Base-by-base conservation (phyloP, 2,797 vertebrate genomes). In the Sphenopsis melanotis region DNA sequence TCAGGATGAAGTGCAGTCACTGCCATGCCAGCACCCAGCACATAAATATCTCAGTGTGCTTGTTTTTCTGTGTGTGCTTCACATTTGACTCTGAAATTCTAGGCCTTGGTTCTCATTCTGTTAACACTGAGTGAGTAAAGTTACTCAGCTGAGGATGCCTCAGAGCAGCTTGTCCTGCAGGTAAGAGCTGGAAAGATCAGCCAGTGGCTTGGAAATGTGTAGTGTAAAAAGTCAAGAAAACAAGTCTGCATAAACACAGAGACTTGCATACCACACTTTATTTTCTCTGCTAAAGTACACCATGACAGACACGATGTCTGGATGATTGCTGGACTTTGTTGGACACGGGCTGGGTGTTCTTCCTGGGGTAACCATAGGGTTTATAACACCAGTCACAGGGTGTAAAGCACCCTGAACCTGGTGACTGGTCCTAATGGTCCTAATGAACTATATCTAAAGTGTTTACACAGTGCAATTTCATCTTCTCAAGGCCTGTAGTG, bases 61-160 rank as follows among this genome's bases (percentile, higher is more conserved):
- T 86, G 59, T 66, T 96, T 94, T 85, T 37, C 56, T 42, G 26
- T 16, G 47, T 2, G 2, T 57, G 47, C n/a, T 64, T 91, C 60
- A 83, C 71, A 86, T 88, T 53, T 59, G 74, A 94, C 15, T n/a
- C 83, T 47, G 84, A 74, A 76, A 94, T 92, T 91, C 50, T 88
- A 94, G 50, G 66, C 55, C 12, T 90, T 3, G 4, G 6, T 90
- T 69, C 59, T 53, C 37, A 60, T 63, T 79, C 74, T 89, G 26
- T 59, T 56, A 77, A 41, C 47, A 16, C 36, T 8, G 9, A 15
- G 21, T 49, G 69, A 88, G 42, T 66, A 9, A 81, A 76, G 55
- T 56, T 66, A 29, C 44, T 52, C 59, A 59, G 56, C 36, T 69
- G 84, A 37, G 29, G 32, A 87, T 68, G 57, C 65, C 77, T 80